phyloP scores from a whole-genome alignment of 2,797 vertebrate species.

The Taeniopygia guttata region DNA sequence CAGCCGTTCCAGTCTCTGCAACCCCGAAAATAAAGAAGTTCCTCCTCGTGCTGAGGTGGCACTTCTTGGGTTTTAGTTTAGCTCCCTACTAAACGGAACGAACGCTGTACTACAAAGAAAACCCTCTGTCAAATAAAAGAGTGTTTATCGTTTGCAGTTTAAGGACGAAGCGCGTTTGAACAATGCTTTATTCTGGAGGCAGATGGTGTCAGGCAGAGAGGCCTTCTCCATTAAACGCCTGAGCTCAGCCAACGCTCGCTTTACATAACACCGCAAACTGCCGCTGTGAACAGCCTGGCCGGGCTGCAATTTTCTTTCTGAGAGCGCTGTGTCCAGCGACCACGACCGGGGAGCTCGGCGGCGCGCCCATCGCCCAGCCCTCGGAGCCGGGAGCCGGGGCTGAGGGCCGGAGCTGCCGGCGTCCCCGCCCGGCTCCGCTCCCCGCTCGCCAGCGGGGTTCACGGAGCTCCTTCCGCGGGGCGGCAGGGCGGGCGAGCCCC shows the following conservation, averaged over 20 bases:
- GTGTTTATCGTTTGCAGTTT: accelerated
- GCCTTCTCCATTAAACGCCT: neutral
- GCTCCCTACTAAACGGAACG: accelerated
- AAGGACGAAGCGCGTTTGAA: accelerated
- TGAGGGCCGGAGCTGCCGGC: neutral
- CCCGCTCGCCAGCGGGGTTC: neutral
- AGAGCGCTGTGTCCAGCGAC: accelerated
- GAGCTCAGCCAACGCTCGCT: neutral
- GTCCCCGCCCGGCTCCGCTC: neutral
- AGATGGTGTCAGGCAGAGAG: neutral
- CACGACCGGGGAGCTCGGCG: too few species aligned
- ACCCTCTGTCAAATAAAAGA: accelerated
- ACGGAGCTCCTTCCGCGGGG: neutral
- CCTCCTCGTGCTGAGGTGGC: neutral
- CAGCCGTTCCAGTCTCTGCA: neutral
- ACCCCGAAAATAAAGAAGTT: neutral
- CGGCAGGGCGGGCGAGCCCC: neutral
- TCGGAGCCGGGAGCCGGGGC: neutral
- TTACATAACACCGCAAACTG: neutral
- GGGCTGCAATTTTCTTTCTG: accelerated
- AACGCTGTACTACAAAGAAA: too few species aligned
- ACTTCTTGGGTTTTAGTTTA: neutral
- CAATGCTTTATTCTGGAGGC: accelerated
- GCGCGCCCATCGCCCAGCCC: neutral
- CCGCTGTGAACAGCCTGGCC: neutral